phyloP scores from a whole-genome alignment of 2,797 vertebrate genomes.

The Rhodeus uyekii region DNA sequence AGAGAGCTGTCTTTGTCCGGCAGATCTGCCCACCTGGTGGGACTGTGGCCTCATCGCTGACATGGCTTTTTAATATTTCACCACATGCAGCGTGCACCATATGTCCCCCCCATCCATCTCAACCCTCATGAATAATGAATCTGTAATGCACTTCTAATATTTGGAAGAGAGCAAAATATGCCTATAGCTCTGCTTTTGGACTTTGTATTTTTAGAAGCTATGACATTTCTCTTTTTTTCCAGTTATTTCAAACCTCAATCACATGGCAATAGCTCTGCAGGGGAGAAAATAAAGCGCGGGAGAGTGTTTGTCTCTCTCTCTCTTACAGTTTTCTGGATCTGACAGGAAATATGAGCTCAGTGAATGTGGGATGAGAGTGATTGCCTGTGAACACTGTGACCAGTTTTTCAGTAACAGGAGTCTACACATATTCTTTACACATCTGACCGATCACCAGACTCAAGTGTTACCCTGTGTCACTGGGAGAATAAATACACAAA shows the following conservation, averaged over 20 bases:
- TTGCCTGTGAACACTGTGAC: constrained; percentile 11
- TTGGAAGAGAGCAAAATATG: constrained; percentile 50
- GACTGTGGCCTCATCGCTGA: constrained; percentile 54
- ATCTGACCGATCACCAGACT: constrained; percentile 33
- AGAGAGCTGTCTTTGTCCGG: constrained; percentile 54
- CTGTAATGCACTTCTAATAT: constrained; percentile 57
- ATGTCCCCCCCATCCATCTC: constrained; percentile 51
- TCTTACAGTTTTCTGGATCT: constrained; percentile 17
- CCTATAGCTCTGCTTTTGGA: constrained; percentile 48
- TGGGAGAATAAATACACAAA: constrained; percentile 35
- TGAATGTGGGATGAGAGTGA: constrained; percentile 13
- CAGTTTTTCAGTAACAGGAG: constrained; percentile 13
- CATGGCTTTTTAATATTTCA: constrained; percentile 62
- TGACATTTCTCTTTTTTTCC: constrained; percentile 37
- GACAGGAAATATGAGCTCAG: constrained; percentile 34
- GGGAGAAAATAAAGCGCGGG: constrained; percentile 13
- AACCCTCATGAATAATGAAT: constrained; percentile 58
- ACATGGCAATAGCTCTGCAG: constrained; percentile 31
- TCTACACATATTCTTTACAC: constrained; percentile 29
- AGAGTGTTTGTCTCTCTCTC: neutral
- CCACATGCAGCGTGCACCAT: constrained; percentile 60
- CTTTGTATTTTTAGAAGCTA: constrained; percentile 53
- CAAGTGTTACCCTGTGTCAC: constrained; percentile 27
- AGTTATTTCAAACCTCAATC: constrained; percentile 23
- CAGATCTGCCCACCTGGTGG: constrained; percentile 55